phyloP scores from a whole-genome alignment of 2,888 invertebrate genomes.

The Cylloceria caligata region DNA sequence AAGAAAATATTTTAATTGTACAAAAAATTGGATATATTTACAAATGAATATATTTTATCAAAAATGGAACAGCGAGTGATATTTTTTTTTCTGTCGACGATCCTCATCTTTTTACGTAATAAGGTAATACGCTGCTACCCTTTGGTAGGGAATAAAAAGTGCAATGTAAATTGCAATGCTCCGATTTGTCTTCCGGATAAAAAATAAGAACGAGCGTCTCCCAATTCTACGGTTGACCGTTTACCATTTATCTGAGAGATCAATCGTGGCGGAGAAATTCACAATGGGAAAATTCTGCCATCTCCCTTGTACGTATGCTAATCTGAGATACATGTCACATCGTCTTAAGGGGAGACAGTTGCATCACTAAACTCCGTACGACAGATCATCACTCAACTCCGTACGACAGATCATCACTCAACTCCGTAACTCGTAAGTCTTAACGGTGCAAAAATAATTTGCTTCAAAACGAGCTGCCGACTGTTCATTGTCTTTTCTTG shows the following conservation, averaged over 20 bases:
- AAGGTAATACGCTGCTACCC: too few species aligned
- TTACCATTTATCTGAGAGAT: too few species aligned
- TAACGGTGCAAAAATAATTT: not conserved
- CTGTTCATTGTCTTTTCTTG: not conserved
- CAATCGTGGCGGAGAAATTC: too few species aligned
- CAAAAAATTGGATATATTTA: conserved; percentile 6
- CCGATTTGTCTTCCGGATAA: too few species aligned
- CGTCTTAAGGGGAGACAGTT: not conserved
- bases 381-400: not conserved
- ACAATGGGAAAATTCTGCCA: too few species aligned
- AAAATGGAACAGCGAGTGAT: not conserved
- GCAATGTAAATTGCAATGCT: too few species aligned
- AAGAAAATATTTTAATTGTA: conserved; percentile 3
- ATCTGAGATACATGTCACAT: too few species aligned
- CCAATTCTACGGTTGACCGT: too few species aligned
- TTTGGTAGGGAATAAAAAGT: too few species aligned
- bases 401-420: not conserved
- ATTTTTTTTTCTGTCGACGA: not conserved
- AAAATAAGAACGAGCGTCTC: too few species aligned
- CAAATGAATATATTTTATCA: conserved; percentile 13
- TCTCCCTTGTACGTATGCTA: too few species aligned
- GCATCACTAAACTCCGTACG: too few species aligned
- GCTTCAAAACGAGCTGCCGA: not conserved
- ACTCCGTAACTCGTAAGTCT: not conserved
- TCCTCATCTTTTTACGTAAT: not conserved